Evolutionary conservation across 2,888 invertebrate genomes (phyloP).

Genomic region (Acleris holmiana): DNA sequence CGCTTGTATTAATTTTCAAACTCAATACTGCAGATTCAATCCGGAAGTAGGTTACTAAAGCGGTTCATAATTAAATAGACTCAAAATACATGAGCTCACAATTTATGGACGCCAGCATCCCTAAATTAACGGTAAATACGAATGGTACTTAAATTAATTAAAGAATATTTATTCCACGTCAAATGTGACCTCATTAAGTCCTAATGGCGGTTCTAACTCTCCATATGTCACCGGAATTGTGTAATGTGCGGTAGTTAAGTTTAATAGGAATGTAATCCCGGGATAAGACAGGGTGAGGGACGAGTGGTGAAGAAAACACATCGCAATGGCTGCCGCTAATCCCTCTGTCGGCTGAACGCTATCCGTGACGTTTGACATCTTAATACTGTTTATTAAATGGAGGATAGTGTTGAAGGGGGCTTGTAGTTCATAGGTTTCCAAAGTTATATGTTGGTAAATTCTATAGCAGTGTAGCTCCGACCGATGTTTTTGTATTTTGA

Average conservation of each 20-base stretch:
- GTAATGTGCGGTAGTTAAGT: slow-evolving; percentile 34
- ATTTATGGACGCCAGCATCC: not conserved
- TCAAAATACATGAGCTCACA: not conserved
- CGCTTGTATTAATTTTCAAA: no score
- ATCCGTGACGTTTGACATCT: slow-evolving; percentile 8
- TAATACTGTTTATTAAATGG: not conserved
- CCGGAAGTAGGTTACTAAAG: no score
- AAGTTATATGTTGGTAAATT: not conserved
- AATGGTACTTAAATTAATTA: slow-evolving; percentile 9
- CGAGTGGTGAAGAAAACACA: slow-evolving; percentile 9
- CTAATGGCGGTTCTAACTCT: slow-evolving; percentile 31
- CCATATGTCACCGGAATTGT: slow-evolving; percentile 36
- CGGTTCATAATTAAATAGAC: no score
- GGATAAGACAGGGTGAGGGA: slow-evolving; percentile 16
- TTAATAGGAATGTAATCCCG: slow-evolving; percentile 33
- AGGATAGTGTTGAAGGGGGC: not conserved
- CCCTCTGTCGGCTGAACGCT: not conserved
- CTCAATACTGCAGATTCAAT: no score
- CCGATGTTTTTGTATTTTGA: no score
- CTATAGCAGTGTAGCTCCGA: no score
- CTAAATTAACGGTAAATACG: not conserved
- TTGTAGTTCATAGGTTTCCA: not conserved
- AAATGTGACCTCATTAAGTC: slow-evolving; percentile 32
- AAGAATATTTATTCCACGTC: slow-evolving; percentile 18
- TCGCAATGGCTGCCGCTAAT: slow-evolving; percentile 16